Evolutionary conservation across 1,140 invertebrate species (phyloP).

Genomic region (Papilio helenus): DNA sequence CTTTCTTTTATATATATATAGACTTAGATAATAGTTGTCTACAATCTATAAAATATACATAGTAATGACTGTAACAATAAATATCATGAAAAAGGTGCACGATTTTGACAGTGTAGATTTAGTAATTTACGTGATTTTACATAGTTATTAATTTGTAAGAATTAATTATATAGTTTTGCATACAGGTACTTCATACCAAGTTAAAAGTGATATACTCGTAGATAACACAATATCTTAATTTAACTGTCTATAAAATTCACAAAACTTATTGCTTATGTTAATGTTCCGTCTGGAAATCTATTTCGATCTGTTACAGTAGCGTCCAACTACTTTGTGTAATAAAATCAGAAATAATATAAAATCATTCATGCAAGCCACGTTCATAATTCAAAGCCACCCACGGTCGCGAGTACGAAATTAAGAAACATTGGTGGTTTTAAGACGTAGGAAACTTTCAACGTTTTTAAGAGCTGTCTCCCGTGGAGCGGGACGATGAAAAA

Average conservation of each 20-base stretch:
- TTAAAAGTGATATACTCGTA: background rate
- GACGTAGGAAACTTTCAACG: conserved; percentile 8
- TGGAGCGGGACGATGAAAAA: conserved; percentile 20
- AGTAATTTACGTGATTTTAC: no score
- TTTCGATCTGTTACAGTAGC: background rate
- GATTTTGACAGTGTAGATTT: no score
- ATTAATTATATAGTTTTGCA: background rate
- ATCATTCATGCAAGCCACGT: conserved; percentile 6
- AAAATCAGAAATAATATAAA: conserved; percentile 10
- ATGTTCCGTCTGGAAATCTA: background rate
- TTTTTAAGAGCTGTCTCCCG: conserved; percentile 13
- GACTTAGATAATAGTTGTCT: background rate
- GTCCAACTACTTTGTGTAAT: background rate
- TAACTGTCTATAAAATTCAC: background rate
- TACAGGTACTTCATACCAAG: background rate
- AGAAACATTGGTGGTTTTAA: conserved; percentile 26
- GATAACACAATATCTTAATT: background rate
- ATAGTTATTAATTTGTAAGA: no score
- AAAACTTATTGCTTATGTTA: background rate
- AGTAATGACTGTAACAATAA: no score
- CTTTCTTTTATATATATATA: no score
- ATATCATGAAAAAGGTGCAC: no score
- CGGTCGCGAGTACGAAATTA: conserved; percentile 18
- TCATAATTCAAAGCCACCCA: conserved; percentile 17
- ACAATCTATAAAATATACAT: background rate